These are phyloP conservation scores for Bucorvus abyssinicus DNA, from an alignment of 2,797 vertebrate species.

Conservation along the genomic window DNA sequence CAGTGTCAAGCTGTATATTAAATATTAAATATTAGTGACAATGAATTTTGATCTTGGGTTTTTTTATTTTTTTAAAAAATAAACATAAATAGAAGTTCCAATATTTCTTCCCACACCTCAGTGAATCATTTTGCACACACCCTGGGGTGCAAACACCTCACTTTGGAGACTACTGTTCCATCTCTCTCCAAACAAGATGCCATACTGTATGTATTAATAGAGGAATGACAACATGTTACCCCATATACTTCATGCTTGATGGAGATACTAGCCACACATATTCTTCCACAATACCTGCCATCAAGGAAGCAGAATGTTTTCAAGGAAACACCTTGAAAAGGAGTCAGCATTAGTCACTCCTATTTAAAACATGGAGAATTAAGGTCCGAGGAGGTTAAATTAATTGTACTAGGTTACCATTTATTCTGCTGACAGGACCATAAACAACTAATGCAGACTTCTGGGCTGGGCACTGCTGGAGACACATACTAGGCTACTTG, in stretches of 20 bases:
- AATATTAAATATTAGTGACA: background rate
- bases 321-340: background rate
- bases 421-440: no score
- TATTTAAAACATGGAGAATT: background rate
- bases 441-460: background rate
- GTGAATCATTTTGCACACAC: background rate
- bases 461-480: background rate
- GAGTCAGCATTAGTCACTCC: background rate
- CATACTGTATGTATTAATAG: background rate
- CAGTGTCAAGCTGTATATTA: background rate
- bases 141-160: background rate
- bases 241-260: background rate
- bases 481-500: background rate
- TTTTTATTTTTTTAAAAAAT: background rate
- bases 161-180: background rate
- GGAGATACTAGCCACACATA: background rate
- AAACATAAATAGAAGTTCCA: background rate
- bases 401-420: background rate
- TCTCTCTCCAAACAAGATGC: background rate
- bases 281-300: background rate
- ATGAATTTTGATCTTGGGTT: background rate
- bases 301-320: no score
- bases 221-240: background rate
- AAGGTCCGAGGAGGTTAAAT: background rate
- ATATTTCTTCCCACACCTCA: background rate